Percentiles rank a stretch among this genome's conserved stretches.
Evolutionary conservation across 2,888 invertebrate genomes (phyloP).

Genomic region (Strigamia crassipes): DNA sequence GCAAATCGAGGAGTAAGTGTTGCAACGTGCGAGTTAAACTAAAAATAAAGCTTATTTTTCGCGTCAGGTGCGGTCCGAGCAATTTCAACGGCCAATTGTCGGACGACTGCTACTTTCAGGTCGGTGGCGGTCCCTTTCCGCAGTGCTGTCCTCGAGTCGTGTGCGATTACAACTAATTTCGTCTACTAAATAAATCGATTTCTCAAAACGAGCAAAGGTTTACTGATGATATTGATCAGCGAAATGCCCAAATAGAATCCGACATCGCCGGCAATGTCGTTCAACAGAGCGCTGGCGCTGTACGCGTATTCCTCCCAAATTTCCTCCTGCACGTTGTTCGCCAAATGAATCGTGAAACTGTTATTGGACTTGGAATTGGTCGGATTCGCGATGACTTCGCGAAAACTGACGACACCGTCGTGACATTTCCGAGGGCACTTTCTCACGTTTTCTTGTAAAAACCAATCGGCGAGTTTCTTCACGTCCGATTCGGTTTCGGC

Average conservation of each 20-base stretch:
- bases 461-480: neutral
- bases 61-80: neutral
- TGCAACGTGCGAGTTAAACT: neutral
- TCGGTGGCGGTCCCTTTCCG: neutral
- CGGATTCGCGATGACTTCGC: neutral
- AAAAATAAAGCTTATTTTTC: neutral
- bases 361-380: too few species aligned
- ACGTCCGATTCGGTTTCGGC: neutral
- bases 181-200: neutral
- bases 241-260: conserved; percentile 12
- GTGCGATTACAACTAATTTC: neutral
- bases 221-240: neutral
- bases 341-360: neutral
- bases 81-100: neutral
- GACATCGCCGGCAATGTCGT: neutral
- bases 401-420: neutral
- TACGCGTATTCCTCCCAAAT: neutral
- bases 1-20: neutral
- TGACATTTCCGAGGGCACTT: neutral
- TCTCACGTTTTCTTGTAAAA: neutral
- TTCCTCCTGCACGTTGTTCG: neutral
- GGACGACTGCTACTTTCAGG: neutral
- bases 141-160: neutral
- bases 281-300: neutral
- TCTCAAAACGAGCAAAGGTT: neutral